Conservation (phyloP, 1,140 invertebrate genomes). For the Neocloeon triangulifer region DNA sequence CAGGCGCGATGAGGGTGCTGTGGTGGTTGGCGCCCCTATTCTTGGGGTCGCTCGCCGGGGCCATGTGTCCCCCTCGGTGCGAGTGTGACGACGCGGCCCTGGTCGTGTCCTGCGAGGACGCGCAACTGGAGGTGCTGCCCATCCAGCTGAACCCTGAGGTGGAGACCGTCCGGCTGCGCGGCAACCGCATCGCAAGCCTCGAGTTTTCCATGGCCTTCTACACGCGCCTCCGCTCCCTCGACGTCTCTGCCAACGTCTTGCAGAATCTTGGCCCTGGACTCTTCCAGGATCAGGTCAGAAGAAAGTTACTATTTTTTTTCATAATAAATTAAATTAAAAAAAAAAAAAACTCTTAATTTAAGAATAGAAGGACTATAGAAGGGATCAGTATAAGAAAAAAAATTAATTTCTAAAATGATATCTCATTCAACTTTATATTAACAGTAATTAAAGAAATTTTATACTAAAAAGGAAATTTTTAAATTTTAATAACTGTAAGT, state of each 20-base stretch:
- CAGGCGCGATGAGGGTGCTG: no score
- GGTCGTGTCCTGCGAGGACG: conserved; percentile 45
- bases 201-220: conserved; percentile 54
- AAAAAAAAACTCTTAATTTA: no score
- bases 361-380: no score
- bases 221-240: conserved; percentile 47
- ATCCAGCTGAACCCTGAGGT: conserved; percentile 67
- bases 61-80: conserved; percentile 57
- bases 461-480: no score
- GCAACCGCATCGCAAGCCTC: conserved; percentile 45
- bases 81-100: conserved; percentile 55
- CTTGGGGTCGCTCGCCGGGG: conserved; percentile 12
- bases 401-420: no score
- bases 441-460: no score
- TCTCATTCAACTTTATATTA: no score
- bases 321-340: no score
- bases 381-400: no score
- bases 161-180: conserved; percentile 40
- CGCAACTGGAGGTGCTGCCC: conserved; percentile 56
- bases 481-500: no score
- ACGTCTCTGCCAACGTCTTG: conserved; percentile 61
- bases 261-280: conserved; percentile 50
- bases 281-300: conserved; percentile 49
- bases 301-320: no score
- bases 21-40: not conserved